Evolutionary conservation across 2,797 vertebrate species (phyloP), one percentile per base, ranked within the genome.

Genomic region (Phataginus tetradactyla): DNA sequence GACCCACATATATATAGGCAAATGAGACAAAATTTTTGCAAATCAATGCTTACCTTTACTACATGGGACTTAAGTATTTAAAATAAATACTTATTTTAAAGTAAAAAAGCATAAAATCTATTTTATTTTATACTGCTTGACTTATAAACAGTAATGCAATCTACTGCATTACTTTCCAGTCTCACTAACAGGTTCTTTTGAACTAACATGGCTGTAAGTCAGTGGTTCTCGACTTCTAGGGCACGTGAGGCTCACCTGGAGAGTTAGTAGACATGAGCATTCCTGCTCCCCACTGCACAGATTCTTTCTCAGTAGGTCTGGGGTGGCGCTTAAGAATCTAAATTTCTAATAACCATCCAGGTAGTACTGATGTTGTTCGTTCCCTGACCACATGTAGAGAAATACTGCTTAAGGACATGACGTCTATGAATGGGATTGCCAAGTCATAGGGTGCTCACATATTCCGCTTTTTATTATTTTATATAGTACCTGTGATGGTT

Each of bases 391-490:
- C 29, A 32, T 90, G 69, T 55, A 77, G 66, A 61, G 53, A 84
- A 77, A 69, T 42, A 49, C 34, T 84, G 34, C 45, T 61, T 55
- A 90, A 53, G 15, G 11, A 14, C 61, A 29, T 34, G 68, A 72
- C 85, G 14, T 27, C 21, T 63, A 20, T 27, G 20, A 80, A 61
- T 80, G 55, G 49, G 85, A 88, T 78, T 74, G 17, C 45, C 51
- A 71, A 79, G 18, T 79, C n/a, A 64, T 29, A 37, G 29, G 21
- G 9, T 34, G 80, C 49, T 96, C 49, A 53, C 61, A 69, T 90
- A 77, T 85, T 92, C 87, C 71, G 37, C n/a, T 68, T 96, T 79
- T 39, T 84, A 27, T 79, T 94, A 59, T 90, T 96, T 90, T 91
- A 49, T 77, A 71, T 42, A 90, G 15, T n/a, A 34, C 32, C 51